These are phyloP conservation scores for Barbus barbus DNA, from an alignment of 2,113 vertebrate species.

Conservation along the genomic window DNA sequence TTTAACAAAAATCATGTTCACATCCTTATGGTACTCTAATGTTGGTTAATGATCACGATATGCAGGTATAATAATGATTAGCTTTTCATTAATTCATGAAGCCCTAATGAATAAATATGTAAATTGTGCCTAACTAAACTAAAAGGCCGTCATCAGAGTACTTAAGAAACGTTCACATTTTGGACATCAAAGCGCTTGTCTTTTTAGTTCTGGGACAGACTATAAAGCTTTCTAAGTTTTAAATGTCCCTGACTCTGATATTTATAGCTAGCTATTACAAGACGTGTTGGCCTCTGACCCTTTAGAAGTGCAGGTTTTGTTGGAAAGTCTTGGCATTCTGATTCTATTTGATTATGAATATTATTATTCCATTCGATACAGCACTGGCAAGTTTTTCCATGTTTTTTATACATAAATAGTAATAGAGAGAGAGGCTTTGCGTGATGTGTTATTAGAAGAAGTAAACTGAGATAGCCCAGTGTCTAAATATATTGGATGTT, in stretches of 20 bases:
- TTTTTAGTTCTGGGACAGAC: conserved; percentile 4
- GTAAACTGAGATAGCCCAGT: conserved; percentile 3
- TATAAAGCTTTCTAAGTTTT: conserved; percentile 29
- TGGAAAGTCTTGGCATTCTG: neutral
- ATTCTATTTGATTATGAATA: neutral
- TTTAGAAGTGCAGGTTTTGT: neutral
- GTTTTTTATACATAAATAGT: conserved; percentile 11
- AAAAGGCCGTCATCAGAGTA: neutral
- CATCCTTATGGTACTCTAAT: too few relatives aligned
- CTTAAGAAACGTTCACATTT: conserved; percentile 5
- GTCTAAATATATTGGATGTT: conserved; percentile 29
- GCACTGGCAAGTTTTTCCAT: neutral
- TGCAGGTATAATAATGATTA: too few relatives aligned
- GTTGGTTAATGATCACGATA: too few relatives aligned
- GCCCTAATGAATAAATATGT: neutral
- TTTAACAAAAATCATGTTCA: too few relatives aligned
- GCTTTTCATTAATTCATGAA: neutral
- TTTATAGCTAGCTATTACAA: conserved; percentile 25
- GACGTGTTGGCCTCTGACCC: neutral
- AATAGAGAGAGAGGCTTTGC: neutral
- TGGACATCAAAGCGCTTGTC: neutral
- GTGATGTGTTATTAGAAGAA: conserved; percentile 9
- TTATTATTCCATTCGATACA: neutral
- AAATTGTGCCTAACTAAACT: too few relatives aligned
- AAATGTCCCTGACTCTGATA: conserved; percentile 5